phyloP scores from a whole-genome alignment of 2,888 invertebrate genomes.

The Eledona agricola region DNA sequence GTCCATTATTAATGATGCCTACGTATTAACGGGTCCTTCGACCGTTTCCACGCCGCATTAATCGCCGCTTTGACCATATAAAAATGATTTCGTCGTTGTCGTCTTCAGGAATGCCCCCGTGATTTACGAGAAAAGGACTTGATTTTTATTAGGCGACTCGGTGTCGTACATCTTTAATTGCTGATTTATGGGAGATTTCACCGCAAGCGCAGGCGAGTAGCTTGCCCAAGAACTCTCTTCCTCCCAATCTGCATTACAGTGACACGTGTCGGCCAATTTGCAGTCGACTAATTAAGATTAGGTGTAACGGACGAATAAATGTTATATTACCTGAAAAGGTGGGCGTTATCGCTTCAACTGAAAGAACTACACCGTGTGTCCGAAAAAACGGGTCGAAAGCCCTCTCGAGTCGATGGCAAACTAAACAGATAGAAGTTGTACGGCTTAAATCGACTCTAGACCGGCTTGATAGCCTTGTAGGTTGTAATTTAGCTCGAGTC shows the following conservation, averaged over 20 bases:
- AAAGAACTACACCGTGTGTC: slow-evolving; percentile 5
- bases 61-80: slow-evolving; percentile 37
- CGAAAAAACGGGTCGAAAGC: slow-evolving; percentile 27
- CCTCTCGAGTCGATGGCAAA: slow-evolving; percentile 24
- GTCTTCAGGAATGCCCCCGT: slow-evolving; percentile 24
- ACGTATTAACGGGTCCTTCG: slow-evolving; percentile 38
- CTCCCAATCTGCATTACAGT: too few relatives aligned
- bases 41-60: slow-evolving; percentile 41
- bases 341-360: background rate
- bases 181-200: slow-evolving; percentile 15
- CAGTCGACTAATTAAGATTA: too few relatives aligned
- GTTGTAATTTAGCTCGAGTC: slow-evolving; percentile 31
- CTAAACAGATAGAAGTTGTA: slow-evolving; percentile 34
- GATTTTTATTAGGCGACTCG: slow-evolving; percentile 18
- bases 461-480: slow-evolving; percentile 40
- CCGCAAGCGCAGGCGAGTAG: slow-evolving; percentile 1
- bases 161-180: slow-evolving; percentile 4
- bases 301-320: too few relatives aligned
- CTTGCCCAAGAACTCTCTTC: too few relatives aligned
- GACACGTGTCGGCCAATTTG: too few relatives aligned
- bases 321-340: too few relatives aligned
- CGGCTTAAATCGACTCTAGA: slow-evolving; percentile 31
- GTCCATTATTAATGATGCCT: slow-evolving; percentile 41
- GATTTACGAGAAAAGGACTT: slow-evolving; percentile 20
- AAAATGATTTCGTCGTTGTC: slow-evolving; percentile 32